A percentile compares a stretch with the other conserved stretches of the same genome.
Conservation (phyloP, 2,113 vertebrate genomes). For the Phoenicopterus ruber region DNA sequence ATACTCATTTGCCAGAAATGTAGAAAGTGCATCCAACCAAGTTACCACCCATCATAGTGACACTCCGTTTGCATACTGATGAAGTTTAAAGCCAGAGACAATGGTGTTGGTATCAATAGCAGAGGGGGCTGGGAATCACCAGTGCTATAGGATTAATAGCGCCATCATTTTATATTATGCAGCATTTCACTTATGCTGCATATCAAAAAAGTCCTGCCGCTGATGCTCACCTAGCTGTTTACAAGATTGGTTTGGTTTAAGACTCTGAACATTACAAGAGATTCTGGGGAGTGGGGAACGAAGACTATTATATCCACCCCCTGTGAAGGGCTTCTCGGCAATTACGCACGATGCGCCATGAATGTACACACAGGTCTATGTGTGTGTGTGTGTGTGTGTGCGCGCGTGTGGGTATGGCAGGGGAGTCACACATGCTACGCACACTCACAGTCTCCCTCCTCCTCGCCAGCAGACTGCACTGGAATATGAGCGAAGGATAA, state of each 20-base stretch:
- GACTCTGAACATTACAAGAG: not conserved
- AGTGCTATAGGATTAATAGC: conserved; percentile 75
- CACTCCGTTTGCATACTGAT: conserved; percentile 88
- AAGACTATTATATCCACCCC: not conserved
- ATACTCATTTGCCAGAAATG: conserved; percentile 97
- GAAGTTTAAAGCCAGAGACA: conserved; percentile 83
- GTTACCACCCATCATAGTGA: conserved; percentile 89
- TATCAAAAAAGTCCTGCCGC: conserved; percentile 53
- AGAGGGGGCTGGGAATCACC: conserved; percentile 68
- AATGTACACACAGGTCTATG: not conserved
- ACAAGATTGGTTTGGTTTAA: conserved; percentile 50
- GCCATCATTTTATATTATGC: conserved; percentile 78
- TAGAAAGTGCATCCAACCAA: conserved; percentile 92
- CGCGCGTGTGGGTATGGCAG: not conserved
- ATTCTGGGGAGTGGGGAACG: not conserved
- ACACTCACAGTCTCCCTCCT: not conserved
- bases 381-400: not conserved
- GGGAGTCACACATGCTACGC: not conserved
- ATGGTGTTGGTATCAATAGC: conserved; percentile 73
- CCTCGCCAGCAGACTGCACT: conserved; percentile 12
- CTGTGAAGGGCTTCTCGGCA: not conserved
- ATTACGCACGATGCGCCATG: not conserved
- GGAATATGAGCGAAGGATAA: conserved; percentile 1
- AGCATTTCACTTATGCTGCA: conserved; percentile 72
- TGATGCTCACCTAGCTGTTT: conserved; percentile 41